Conservation (phyloP, 2,113 vertebrate species). For the Anoplopoma fimbria region DNA sequence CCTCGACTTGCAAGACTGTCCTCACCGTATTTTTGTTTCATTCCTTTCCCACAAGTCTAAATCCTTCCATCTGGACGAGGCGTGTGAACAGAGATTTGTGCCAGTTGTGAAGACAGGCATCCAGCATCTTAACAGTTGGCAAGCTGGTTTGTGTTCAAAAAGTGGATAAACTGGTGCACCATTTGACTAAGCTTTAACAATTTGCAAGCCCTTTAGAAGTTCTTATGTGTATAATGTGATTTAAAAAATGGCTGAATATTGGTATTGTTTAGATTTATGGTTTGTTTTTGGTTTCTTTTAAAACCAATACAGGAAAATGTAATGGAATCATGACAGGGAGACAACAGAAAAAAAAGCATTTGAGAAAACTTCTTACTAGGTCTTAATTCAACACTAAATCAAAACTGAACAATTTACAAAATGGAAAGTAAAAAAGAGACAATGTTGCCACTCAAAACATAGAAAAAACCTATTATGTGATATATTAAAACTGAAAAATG, state of each 20-base stretch:
- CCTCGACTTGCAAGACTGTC: constrained; percentile 50
- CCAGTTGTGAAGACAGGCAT: constrained; percentile 41
- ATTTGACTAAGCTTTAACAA: constrained; percentile 16
- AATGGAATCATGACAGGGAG: not conserved
- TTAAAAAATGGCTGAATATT: constrained; percentile 1
- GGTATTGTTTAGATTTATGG: not conserved
- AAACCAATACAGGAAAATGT: not conserved
- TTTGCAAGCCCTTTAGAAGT: not conserved
- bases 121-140: constrained; percentile 31
- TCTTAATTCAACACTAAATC: too few species aligned
- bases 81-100: not conserved
- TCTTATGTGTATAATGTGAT: not conserved
- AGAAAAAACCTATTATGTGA: not conserved
- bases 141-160: constrained; percentile 31
- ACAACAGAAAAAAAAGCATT: too few species aligned
- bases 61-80: constrained; percentile 72
- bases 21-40: constrained; percentile 53
- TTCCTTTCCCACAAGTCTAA: constrained; percentile 60
- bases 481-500: not conserved
- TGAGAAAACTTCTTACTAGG: too few species aligned
- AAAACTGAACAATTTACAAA: too few species aligned
- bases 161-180: constrained; percentile 20
- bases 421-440: too few species aligned
- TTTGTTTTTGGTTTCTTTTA: not conserved
- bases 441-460: not conserved